These are phyloP conservation scores for Tyrannus savana DNA, from an alignment of 2,113 vertebrate genomes.

Conservation along the genomic window DNA sequence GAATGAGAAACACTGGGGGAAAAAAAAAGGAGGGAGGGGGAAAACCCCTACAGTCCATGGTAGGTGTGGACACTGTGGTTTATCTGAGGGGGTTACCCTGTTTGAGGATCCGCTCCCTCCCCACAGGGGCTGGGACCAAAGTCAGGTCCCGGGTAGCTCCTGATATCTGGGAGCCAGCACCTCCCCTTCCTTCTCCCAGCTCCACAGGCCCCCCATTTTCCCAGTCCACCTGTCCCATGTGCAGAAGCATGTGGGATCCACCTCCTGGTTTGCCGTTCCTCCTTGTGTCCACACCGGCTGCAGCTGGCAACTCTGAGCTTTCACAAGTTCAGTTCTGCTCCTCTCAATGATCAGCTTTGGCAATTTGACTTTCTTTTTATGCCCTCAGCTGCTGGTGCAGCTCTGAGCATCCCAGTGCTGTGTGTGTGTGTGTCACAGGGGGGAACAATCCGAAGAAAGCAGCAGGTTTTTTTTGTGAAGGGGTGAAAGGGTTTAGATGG, in stretches of 20 bases:
- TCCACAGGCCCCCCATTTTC: neutral
- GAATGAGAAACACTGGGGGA: neutral
- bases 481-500: neutral
- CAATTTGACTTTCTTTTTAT: neutral
- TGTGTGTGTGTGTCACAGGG: neutral
- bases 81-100: neutral
- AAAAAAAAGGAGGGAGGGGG: fast-evolving
- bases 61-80: neutral
- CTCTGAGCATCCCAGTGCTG: neutral
- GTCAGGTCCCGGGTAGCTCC: neutral
- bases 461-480: neutral
- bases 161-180: neutral
- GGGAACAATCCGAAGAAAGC: neutral
- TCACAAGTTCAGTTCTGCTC: neutral
- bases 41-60: fast-evolving
- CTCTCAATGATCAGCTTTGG: neutral
- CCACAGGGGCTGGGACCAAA: neutral
- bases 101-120: neutral
- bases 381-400: neutral
- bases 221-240: fast-evolving
- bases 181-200: neutral
- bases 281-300: neutral
- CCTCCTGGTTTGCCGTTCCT: fast-evolving
- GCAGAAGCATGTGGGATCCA: fast-evolving
- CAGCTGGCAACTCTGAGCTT: neutral